phyloP scores from a whole-genome alignment of 2,888 invertebrate genomes.

The Sphecodes monilicornis region DNA sequence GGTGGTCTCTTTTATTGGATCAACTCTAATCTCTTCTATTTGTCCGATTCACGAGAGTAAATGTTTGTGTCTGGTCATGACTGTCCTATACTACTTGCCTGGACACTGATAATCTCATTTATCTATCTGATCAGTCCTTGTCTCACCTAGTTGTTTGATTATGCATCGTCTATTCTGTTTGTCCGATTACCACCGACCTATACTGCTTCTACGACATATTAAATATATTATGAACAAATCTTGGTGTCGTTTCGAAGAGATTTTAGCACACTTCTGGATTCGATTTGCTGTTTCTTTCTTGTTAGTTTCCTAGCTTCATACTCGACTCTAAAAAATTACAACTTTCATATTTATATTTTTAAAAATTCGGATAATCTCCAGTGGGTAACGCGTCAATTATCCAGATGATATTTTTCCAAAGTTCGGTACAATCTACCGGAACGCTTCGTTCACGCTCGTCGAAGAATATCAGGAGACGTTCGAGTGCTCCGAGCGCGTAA shows the following conservation, averaged over 20 bases:
- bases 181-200: neutral
- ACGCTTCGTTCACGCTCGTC: constrained; percentile 16
- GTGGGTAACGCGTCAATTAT: neutral
- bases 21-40: too few species aligned
- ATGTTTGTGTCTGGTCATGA: too few species aligned
- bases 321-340: neutral
- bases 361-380: neutral
- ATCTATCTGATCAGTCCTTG: too few species aligned
- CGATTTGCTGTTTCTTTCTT: too few species aligned
- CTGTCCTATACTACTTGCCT: neutral
- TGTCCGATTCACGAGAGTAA: too few species aligned
- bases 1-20: too few species aligned
- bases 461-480: constrained; percentile 38
- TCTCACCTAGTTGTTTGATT: neutral
- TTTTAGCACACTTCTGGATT: too few species aligned
- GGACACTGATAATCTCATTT: neutral
- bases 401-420: neutral
- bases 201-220: neutral
- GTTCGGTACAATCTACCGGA: neutral
- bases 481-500: constrained; percentile 44
- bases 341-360: neutral
- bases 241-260: too few species aligned
- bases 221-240: neutral
- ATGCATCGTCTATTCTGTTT: neutral
- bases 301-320: neutral